Percentiles rank a stretch among this genome's conserved stretches.
Evolutionary conservation across 2,888 invertebrate genomes (phyloP).

Genomic region (Pammene fasciana): DNA sequence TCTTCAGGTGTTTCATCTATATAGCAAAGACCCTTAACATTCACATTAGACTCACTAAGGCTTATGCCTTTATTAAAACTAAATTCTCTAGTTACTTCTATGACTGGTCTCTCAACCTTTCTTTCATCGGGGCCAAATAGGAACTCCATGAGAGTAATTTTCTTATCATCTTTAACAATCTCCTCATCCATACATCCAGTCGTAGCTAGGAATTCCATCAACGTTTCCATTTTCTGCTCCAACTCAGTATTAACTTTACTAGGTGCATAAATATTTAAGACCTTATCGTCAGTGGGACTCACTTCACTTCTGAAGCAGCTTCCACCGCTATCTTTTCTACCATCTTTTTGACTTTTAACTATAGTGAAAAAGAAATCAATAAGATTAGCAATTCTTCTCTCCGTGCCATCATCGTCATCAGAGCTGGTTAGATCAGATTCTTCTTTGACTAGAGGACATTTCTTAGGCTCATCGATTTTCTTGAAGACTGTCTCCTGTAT

Average conservation of each 20-base stretch:
- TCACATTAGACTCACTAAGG: slow-evolving; percentile 69
- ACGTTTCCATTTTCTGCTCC: slow-evolving; percentile 79
- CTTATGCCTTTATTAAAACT: slow-evolving; percentile 59
- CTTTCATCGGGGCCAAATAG: slow-evolving; percentile 72
- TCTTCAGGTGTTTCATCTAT: slow-evolving; percentile 79
- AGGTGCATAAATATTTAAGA: slow-evolving; percentile 55
- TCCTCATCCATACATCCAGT: slow-evolving; percentile 74
- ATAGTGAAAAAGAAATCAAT: slow-evolving; percentile 81
- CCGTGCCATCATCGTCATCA: slow-evolving; percentile 71
- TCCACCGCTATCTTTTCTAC: slow-evolving; percentile 71
- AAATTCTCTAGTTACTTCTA: slow-evolving; percentile 61
- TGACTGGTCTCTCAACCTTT: slow-evolving; percentile 57
- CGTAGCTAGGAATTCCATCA: slow-evolving; percentile 76
- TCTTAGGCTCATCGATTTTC: slow-evolving; percentile 64
- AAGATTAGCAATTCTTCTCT: slow-evolving; percentile 74
- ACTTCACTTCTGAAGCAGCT: slow-evolving; percentile 75
- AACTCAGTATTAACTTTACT: slow-evolving; percentile 70
- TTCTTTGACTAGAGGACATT: slow-evolving; percentile 74
- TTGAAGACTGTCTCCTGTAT: slow-evolving; percentile 77
- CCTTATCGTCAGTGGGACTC: slow-evolving; percentile 65
- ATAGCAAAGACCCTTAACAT: slow-evolving; percentile 67
- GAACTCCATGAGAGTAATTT: slow-evolving; percentile 79
- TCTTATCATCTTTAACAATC: slow-evolving; percentile 67
- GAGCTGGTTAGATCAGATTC: slow-evolving; percentile 72
- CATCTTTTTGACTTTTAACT: slow-evolving; percentile 76